Base-by-base conservation (phyloP, 2,113 vertebrate species). In the Numida meleagris region DNA sequence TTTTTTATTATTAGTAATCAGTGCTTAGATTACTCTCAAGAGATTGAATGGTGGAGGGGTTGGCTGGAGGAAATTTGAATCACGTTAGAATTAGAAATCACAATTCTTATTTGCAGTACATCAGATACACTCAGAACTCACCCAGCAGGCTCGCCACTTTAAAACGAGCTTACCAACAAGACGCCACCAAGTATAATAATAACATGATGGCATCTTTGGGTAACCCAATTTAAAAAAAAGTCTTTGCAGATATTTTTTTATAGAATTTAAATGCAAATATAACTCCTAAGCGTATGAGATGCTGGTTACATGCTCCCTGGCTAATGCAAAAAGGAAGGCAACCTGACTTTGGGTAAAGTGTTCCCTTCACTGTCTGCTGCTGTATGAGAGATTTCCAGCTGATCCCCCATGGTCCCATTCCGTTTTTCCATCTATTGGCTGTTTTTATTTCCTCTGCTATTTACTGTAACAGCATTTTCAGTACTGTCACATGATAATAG, bases 381-480 rank as follows among this genome's bases (percentile, higher is more conserved):
- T 67, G 40, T 36, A 23, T 51, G 87, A 89, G 92, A 82, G 53
- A 59, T 77, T 82, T 82, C 58, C 82, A 95, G 75, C 72, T 80
- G 89, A 95, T 57, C 58, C 85, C 85, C 82, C 68, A 40, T 21
- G 88, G 71, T 91, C 10, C 48, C 75, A 29, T 65, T 94, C 62
- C n/a, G 27, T 85, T 95, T 93, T 96, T 63, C 84, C 82, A 82
- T 74, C 74, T 68, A 7, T 90, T 92, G 91, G 65, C 61, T 86
- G 65, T 24, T 95, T 65, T 65, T 83, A 48, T 92, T 89, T 91
- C 74, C 89, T 89, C 87, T 89, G 89, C 89, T 75, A 4, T 93
- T 86, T 66, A 42, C 75, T 66, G 78, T 4, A 63, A 42, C 81
- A 82, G 77, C 70, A 31, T 48, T 65, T 72, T 36, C 87, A 76